These are phyloP conservation scores for Centropus unirufus DNA, from an alignment of 2,113 vertebrate genomes.

Conservation along the genomic window DNA sequence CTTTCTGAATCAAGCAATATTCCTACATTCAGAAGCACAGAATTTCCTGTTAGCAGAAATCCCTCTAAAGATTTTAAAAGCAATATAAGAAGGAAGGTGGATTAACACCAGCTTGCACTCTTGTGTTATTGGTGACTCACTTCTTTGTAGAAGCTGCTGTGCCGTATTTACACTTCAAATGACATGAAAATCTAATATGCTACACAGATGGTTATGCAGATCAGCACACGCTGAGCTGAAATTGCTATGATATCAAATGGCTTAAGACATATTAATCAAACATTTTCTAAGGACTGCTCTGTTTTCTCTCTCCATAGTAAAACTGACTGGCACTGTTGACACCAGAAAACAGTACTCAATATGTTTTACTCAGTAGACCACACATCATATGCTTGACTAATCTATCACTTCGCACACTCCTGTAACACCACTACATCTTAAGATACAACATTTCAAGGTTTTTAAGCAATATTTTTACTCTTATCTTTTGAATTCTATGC, in stretches of 20 bases:
- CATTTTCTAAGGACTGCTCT: neutral
- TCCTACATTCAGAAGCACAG: slow-evolving; percentile 74
- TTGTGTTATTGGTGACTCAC: neutral
- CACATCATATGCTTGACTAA: neutral
- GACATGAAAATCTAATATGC: neutral
- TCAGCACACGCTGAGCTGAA: neutral
- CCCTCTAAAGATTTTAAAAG: neutral
- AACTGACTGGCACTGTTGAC: neutral
- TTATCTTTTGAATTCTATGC: neutral
- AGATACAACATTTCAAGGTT: neutral
- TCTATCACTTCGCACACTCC: neutral
- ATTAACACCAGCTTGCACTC: neutral
- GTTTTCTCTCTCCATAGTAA: neutral
- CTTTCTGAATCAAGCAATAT: slow-evolving; percentile 93
- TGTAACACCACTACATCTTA: neutral
- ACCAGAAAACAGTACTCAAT: neutral
- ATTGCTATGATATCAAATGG: neutral
- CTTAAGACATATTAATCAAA: neutral
- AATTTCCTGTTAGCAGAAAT: slow-evolving; percentile 15
- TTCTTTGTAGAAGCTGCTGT: neutral
- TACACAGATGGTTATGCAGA: neutral
- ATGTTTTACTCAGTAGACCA: neutral
- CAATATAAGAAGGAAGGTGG: neutral
- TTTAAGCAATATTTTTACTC: neutral
- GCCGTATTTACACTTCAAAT: neutral